phyloP scores from a whole-genome alignment of 2,888 invertebrate genomes.

The Crocallis elinguaria region DNA sequence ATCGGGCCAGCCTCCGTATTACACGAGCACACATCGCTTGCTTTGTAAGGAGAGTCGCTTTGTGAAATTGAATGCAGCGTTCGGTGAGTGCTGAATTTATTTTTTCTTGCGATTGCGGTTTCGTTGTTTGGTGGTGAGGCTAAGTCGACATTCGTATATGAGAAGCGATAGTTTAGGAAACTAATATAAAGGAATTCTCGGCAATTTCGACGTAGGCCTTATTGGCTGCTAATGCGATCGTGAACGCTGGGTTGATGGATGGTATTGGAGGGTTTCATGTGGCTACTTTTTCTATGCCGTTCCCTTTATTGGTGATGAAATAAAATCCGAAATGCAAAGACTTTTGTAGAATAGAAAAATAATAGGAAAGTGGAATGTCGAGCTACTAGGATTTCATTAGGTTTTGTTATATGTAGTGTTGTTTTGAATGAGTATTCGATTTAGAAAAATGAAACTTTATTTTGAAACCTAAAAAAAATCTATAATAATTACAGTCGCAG shows the following conservation, averaged over 20 bases:
- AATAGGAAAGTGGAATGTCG: too few relatives aligned
- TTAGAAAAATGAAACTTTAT: too few relatives aligned
- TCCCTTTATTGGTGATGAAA: not conserved
- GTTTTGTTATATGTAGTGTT: too few relatives aligned
- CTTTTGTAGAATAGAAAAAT: too few relatives aligned
- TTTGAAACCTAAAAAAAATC: too few relatives aligned
- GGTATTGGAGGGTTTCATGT: slow-evolving; percentile 14
- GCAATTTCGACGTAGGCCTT: slow-evolving; percentile 57
- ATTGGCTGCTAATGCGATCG: slow-evolving; percentile 59
- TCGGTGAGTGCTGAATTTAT: slow-evolving; percentile 41
- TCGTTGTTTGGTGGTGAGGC: slow-evolving; percentile 32
- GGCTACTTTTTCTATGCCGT: not conserved
- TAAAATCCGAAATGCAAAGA: too few relatives aligned
- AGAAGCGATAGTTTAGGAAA: slow-evolving; percentile 63
- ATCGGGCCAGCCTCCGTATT: slow-evolving; percentile 45
- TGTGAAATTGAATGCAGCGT: slow-evolving; percentile 28
- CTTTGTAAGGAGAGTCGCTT: slow-evolving; percentile 32
- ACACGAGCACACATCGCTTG: slow-evolving; percentile 46
- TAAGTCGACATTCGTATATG: slow-evolving; percentile 49
- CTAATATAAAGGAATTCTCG: slow-evolving; percentile 64
- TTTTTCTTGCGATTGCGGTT: slow-evolving; percentile 21
- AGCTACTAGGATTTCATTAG: too few relatives aligned
- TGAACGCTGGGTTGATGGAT: slow-evolving; percentile 31
- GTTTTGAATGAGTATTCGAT: too few relatives aligned
- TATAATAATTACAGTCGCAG: too few relatives aligned